Conservation (phyloP, 2,113 vertebrate species). For the Probosciger aterrimus region DNA sequence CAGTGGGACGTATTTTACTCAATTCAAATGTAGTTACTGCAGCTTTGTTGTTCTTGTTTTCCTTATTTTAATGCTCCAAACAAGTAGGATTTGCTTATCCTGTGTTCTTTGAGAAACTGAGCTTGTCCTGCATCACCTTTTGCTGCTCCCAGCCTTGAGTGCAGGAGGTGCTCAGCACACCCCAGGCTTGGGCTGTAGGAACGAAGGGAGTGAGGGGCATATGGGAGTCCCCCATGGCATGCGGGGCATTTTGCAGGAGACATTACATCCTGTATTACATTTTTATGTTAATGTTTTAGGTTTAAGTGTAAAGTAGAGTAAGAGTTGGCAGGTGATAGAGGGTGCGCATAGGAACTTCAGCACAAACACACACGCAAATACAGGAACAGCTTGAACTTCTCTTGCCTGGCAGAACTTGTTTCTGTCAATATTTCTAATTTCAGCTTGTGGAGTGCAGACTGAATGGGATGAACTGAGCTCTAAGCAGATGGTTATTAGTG, state of each 20-base stretch:
- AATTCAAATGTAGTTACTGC: neutral
- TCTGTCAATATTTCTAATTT: slow-evolving; percentile 57
- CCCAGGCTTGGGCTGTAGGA: neutral
- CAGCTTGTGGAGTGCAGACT: neutral
- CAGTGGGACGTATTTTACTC: no score
- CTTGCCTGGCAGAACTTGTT: slow-evolving; percentile 40
- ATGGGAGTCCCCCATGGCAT: rapidly evolving
- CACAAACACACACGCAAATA: neutral
- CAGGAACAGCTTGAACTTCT: neutral
- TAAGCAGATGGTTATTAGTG: slow-evolving; percentile 16
- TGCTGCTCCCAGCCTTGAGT: rapidly evolving
- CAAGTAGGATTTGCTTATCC: neutral
- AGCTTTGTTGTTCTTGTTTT: neutral
- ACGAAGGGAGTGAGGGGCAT: rapidly evolving
- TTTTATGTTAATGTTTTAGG: neutral
- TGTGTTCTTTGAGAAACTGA: neutral
- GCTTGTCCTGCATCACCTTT: neutral
- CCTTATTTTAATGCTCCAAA: neutral
- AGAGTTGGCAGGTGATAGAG: neutral
- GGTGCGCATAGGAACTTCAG: neutral
- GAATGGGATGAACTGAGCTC: neutral
- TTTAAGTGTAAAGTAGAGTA: neutral
- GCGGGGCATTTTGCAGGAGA: neutral
- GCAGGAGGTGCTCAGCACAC: neutral
- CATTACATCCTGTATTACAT: neutral